Conservation (phyloP, 2,797 vertebrate genomes). For the Pseudotriccus pelzelni region DNA sequence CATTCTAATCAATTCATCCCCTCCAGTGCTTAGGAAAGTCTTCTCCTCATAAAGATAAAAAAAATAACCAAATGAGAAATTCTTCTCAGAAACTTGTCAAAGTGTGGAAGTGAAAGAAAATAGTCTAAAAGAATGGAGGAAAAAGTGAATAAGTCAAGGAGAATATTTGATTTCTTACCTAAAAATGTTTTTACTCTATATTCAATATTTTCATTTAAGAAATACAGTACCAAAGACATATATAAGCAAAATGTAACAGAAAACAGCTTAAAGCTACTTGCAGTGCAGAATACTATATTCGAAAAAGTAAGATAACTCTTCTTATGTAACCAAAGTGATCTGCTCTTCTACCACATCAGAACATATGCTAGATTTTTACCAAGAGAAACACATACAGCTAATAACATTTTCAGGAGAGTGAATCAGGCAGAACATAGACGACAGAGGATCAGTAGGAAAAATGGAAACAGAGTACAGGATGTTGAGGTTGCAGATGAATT, state of each 20-base stretch:
- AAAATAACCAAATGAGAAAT: background rate
- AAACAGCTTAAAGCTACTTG: background rate
- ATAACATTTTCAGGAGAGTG: background rate
- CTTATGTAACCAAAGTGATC: background rate
- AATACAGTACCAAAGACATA: background rate
- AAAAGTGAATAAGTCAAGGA: background rate
- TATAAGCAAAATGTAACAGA: background rate
- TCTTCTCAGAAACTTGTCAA: background rate
- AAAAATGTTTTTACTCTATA: background rate
- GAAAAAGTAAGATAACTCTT: background rate
- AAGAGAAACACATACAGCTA: background rate
- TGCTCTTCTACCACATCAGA: background rate
- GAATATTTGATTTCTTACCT: background rate
- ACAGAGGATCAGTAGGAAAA: background rate
- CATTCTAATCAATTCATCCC: background rate
- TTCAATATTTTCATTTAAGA: background rate
- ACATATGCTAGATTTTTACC: background rate
- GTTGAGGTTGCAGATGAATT: background rate
- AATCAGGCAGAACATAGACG: background rate
- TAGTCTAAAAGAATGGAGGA: accelerated
- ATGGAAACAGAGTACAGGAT: background rate
- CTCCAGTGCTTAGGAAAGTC: background rate
- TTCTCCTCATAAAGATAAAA: background rate
- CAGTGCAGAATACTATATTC: background rate
- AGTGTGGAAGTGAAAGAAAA: background rate